Evolutionary conservation across 2,113 vertebrate genomes (phyloP).

Genomic region (Eretmochelys imbricata): DNA sequence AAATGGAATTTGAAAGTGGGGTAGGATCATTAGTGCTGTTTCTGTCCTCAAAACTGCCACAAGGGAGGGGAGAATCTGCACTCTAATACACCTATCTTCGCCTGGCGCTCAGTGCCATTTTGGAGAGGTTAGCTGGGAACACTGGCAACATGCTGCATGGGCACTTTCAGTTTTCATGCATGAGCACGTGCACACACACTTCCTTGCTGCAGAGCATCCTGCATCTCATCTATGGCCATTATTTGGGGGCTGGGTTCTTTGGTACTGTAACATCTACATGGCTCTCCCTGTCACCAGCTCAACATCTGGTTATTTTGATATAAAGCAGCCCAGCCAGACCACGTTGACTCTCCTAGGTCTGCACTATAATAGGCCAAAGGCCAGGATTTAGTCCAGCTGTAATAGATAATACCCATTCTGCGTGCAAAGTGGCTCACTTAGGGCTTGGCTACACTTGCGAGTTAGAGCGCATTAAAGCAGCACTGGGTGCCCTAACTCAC

Average conservation of each 20-base stretch:
- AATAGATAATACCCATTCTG: background rate
- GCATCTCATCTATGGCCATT: background rate
- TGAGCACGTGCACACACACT: background rate
- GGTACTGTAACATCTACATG: background rate
- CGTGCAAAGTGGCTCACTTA: background rate
- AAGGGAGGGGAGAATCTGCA: fast-evolving
- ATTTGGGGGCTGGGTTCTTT: background rate
- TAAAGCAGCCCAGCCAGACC: background rate
- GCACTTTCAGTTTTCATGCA: constrained; percentile 21
- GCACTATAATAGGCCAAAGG: background rate
- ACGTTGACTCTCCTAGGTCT: background rate
- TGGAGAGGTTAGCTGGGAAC: background rate
- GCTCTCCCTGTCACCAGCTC: background rate
- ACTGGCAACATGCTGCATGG: background rate
- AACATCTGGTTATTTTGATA: background rate
- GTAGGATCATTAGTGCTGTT: background rate
- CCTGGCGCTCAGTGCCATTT: background rate
- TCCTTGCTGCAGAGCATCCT: constrained; percentile 12
- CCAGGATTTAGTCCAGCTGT: background rate
- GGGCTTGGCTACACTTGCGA: too few species aligned
- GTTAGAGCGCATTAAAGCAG: too few species aligned
- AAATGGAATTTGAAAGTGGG: background rate
- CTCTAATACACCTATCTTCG: background rate
- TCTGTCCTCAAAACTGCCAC: fast-evolving
- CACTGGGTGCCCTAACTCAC: too few species aligned